Evolutionary conservation across 30 jellyfish, hydroid and myxozoan genomes (phyloP).

Genomic region (Mastigias papua): DNA sequence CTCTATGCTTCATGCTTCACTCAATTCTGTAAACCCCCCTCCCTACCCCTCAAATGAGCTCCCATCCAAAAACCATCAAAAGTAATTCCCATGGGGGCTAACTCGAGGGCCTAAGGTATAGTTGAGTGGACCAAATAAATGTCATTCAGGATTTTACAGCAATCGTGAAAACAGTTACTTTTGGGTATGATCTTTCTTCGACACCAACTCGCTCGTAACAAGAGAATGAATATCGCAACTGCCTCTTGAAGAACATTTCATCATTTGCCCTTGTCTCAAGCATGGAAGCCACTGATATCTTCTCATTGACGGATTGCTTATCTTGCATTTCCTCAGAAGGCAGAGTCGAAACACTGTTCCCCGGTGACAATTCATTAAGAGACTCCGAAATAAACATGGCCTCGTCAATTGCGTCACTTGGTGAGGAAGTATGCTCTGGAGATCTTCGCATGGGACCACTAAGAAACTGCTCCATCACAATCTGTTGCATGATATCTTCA

Average conservation of each 20-base stretch:
- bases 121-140: no score
- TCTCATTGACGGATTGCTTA: constrained; percentile 44
- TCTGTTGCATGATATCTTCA: constrained; percentile 86
- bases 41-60: no score
- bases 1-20: no score
- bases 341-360: constrained; percentile 46
- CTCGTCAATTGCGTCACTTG: constrained; percentile 9
- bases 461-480: constrained; percentile 76
- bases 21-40: no score
- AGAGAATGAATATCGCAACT: constrained; percentile 51
- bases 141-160: background rate
- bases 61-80: no score
- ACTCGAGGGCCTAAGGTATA: no score
- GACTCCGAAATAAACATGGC: constrained; percentile 66
- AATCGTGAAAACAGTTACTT: constrained; percentile 38
- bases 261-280: constrained; percentile 23
- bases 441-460: constrained; percentile 24
- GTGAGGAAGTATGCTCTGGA: constrained; percentile 19
- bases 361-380: constrained; percentile 28
- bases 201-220: constrained; percentile 86
- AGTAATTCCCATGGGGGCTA: no score
- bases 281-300: constrained; percentile 52
- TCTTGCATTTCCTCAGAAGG: constrained; percentile 70
- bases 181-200: constrained; percentile 79
- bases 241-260: constrained; percentile 53